A percentile compares a stretch with the other conserved stretches of the same genome.
phyloP scores from a whole-genome alignment of 2,888 invertebrate genomes.

The Parasteatoda lunata region DNA sequence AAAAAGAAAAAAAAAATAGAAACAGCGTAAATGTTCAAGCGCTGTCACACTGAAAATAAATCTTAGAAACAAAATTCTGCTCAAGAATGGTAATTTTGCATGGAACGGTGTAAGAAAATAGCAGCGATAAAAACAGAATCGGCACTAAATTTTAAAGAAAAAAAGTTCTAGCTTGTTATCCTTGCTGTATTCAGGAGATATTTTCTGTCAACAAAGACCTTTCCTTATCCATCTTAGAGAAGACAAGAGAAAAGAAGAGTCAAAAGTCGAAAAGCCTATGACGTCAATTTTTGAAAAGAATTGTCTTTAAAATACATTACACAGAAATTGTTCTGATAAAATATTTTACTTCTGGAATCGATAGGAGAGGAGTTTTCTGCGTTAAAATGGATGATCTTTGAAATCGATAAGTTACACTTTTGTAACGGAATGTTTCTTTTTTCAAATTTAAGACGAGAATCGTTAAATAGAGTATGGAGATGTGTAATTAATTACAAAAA shows the following conservation, averaged over 20 bases:
- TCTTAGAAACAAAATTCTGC: conserved; percentile 16
- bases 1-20: neutral
- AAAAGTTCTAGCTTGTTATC: conserved; percentile 12
- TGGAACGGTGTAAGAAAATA: conserved; percentile 13
- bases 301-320: conserved; percentile 4
- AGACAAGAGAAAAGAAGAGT: neutral
- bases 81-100: conserved; percentile 43
- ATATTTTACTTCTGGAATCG: neutral
- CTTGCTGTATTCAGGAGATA: conserved; percentile 9
- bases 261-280: neutral
- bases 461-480: too few species aligned
- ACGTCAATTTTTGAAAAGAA: conserved; percentile 10
- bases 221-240: neutral
- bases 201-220: conserved; percentile 23
- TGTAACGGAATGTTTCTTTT: too few species aligned
- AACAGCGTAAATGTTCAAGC: conserved; percentile 18
- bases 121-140: conserved; percentile 41
- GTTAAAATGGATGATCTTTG: too few species aligned
- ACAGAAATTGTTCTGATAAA: neutral
- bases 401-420: too few species aligned
- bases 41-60: conserved; percentile 45
- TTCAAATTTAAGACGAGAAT: too few species aligned
- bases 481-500: too few species aligned
- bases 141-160: conserved; percentile 21
- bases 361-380: neutral